Base-by-base conservation (phyloP, 2,888 invertebrate species). In the Acanthoscelides obtectus region DNA sequence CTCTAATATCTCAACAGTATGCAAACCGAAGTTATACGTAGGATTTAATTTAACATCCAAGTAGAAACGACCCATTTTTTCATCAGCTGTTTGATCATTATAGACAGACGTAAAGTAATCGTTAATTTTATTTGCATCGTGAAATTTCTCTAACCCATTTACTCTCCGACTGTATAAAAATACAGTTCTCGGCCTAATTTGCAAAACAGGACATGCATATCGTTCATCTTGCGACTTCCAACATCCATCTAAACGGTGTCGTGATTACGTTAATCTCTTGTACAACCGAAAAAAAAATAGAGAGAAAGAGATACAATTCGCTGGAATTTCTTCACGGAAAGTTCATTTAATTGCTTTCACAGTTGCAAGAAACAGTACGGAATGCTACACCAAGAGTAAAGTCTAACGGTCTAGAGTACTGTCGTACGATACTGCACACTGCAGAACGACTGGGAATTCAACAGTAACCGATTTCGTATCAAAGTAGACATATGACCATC, bases 281-380 rank as follows among this genome's bases (percentile, higher is more conserved):
- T 65, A 66, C 25, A 25, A 66, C 65, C 69, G 64, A 69, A 69
- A 69, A 69, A 20, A 25, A 5, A n/a, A n/a, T n/a, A n/a, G n/a
- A 25, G 1, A 45, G 17, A 45, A 45, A 45, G 45, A 45, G 45
- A 12, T 45, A 45, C 45, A 45, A 45, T 12, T 45, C 12, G 45
- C 45, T 45, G 1, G 45, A 45, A 68, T 68, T 27, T 68, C 27
- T 68, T 45, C 27, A 68, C 68, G 68, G 68, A 68, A 68, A 68
- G 68, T 68, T 25, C 68, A 45, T 45, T 21, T 68, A 68, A 68
- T 68, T 68, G 68, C 20, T 45, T 68, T 20, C 68, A 45, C 27
- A 68, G 27, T 68, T 45, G 68, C 21, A 45, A 25, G 25, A 68
- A 68, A 68, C 68, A 45, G 45, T 68, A n/a, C 21, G 68, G 68